Base-by-base conservation (phyloP, 2,113 vertebrate species). In the Oryctolagus cuniculus region DNA sequence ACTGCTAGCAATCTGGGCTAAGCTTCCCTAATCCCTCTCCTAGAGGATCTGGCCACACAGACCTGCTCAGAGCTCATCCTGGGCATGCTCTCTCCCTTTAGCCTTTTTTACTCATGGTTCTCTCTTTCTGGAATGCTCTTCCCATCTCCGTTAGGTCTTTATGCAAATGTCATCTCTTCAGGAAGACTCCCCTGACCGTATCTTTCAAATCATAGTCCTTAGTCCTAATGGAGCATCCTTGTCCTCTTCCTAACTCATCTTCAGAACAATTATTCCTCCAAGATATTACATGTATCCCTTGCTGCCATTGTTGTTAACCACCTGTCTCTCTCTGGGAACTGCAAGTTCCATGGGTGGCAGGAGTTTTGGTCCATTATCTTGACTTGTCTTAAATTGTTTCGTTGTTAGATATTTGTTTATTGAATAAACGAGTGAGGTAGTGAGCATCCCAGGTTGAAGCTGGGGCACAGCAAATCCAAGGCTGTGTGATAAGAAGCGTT, bases 141-240 rank as follows among this genome's bases (percentile, higher is more conserved):
- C 51, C 87, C 49, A 1, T 79, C n/a, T 86, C 66, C 22, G 67
- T 83, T 24, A 36, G 80, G 19, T 27, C 7, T 29, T 94, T 84
- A 11, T 10, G 87, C 31, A 69, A 58, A 70, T 49, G 31, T 21
- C 8, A n/a, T 16, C 78, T 29, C 38, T 36, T 63, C 7, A 3
- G 22, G 22, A 75, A 22, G 24, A n/a, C 27, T 75, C 49, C 78
- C 29, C 10, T 31, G 34, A 49, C 2, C 15, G 4, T 49, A 13
- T 22, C 25, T 72, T 61, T 69, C 5, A 49, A 19, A n/a, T 5
- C 24, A 17, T 3, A 22, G 3, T 8, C n/a, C 29, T 49, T 85
- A 61, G 1, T 15, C 8, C 27, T 27, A 5, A 38, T 27, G 12
- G 10, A 1, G 6, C 3, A 0, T 22, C 13, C 31, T 63, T 1